Evolutionary conservation across 1,140 invertebrate genomes (phyloP).

Genomic region (Aphis gossypii): DNA sequence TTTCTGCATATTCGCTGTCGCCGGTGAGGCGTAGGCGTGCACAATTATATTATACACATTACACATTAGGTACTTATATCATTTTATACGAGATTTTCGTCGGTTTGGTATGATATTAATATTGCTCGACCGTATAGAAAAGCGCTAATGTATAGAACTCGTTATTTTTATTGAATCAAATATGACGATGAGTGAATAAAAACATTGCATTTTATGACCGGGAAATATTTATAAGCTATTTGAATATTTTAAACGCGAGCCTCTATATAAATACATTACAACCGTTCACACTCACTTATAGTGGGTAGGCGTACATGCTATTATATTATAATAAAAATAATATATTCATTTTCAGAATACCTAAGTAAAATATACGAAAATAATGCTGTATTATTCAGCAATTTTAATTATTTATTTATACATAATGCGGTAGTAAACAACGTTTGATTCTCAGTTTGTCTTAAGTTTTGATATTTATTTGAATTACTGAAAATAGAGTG

Average conservation of each 20-base stretch:
- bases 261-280: background rate
- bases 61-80: background rate
- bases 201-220: slow-evolving; percentile 9
- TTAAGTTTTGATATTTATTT: background rate
- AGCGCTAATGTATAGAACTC: background rate
- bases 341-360: background rate
- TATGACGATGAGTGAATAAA: background rate
- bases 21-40: background rate
- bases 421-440: background rate
- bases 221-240: slow-evolving; percentile 27
- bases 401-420: background rate
- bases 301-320: background rate
- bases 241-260: background rate
- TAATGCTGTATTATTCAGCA: no score
- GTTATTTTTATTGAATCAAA: slow-evolving; percentile 23
- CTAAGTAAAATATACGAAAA: background rate
- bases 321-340: slow-evolving; percentile 2
- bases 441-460: background rate
- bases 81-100: slow-evolving; percentile 6
- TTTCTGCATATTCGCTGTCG: background rate
- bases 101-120: background rate
- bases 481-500: background rate
- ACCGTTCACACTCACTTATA: background rate
- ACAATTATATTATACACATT: background rate
- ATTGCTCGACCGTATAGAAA: background rate